These are phyloP conservation scores for Physeter macrocephalus DNA, from an alignment of 2,113 vertebrate genomes.

Conservation along the genomic window DNA sequence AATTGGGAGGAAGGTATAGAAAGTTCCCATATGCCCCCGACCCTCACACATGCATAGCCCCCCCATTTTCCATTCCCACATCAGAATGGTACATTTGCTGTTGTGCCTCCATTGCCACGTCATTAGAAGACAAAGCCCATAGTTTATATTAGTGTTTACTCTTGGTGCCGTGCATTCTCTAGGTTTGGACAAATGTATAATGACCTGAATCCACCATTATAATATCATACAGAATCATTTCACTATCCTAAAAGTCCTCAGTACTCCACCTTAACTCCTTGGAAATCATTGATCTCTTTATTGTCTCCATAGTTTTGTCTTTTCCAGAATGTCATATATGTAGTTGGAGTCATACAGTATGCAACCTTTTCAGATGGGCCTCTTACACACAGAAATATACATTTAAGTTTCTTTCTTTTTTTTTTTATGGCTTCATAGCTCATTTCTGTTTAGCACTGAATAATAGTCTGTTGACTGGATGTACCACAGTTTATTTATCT, in stretches of 20 bases:
- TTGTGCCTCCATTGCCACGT: not conserved
- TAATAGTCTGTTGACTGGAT: not conserved
- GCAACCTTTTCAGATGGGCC: not conserved
- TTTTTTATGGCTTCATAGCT: not conserved
- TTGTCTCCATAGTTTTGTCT: not conserved
- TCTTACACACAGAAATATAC: not conserved
- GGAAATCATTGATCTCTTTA: not conserved
- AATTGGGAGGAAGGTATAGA: not conserved
- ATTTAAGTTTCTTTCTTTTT: not conserved
- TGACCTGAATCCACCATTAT: not conserved
- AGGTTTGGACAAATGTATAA: not conserved
- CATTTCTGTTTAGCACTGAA: not conserved
- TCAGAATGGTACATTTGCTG: not conserved
- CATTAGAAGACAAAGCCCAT: not conserved
- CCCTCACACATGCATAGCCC: accelerated
- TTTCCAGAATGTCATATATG: not conserved
- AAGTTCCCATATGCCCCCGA: not conserved
- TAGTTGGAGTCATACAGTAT: not conserved
- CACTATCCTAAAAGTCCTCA: not conserved
- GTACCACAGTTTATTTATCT: not conserved
- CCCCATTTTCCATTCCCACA: not conserved
- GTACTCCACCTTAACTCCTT: not conserved
- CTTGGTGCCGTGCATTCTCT: not conserved
- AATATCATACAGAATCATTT: not conserved
- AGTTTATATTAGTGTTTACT: not conserved